A percentile compares a stretch with the other conserved stretches of the same genome.
Conservation (phyloP, 2,113 vertebrate genomes). For the Clarias magur region DNA sequence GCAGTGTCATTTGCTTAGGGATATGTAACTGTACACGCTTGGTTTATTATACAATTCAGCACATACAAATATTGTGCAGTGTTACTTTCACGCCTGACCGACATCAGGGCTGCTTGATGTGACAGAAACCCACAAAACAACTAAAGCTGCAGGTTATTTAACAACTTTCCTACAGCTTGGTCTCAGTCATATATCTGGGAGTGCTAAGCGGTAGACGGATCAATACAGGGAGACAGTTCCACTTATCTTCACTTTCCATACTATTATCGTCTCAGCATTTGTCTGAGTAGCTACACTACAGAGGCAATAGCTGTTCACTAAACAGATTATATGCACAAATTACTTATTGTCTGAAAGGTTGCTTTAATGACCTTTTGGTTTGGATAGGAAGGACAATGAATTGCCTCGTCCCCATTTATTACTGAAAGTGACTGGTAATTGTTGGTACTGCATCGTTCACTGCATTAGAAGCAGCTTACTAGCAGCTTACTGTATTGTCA, state of each 20-base stretch:
- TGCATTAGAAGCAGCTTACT: constrained; percentile 22
- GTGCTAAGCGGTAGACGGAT: constrained; percentile 21
- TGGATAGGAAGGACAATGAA: neutral
- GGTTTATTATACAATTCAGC: neutral
- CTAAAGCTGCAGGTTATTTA: constrained; percentile 19
- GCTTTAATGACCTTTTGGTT: neutral
- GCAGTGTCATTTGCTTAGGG: neutral
- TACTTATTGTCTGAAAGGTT: constrained; percentile 10
- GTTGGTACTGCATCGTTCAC: neutral
- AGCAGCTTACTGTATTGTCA: neutral
- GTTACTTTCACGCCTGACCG: neutral
- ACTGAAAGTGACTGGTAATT: constrained; percentile 21
- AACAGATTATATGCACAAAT: constrained; percentile 24
- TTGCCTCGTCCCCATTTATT: neutral
- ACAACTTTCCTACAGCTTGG: constrained; percentile 1
- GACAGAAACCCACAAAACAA: neutral
- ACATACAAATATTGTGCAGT: neutral
- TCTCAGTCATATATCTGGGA: constrained; percentile 12
- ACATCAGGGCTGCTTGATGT: neutral
- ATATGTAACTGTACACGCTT: neutral
- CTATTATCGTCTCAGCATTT: constrained; percentile 5
- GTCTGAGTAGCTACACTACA: neutral
- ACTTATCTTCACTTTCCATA: constrained; percentile 29
- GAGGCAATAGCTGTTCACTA: constrained; percentile 11
- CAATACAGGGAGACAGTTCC: constrained; percentile 34